Conservation (phyloP, 64 coral and sea anemone genomes). For the Exaiptasia diaphana region DNA sequence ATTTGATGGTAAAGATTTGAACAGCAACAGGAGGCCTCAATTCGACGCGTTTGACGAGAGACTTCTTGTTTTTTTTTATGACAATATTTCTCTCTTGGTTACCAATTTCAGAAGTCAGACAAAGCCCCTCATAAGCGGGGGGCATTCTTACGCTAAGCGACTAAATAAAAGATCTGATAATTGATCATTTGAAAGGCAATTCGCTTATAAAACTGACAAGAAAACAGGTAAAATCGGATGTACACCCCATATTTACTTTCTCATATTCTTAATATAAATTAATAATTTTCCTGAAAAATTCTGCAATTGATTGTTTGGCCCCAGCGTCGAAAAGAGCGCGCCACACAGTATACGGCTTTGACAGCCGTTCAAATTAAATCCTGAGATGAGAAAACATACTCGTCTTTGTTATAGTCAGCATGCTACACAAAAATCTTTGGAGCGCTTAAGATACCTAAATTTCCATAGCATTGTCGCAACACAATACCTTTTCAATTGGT, state of each 20-base stretch:
- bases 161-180: constrained; percentile 89
- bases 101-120: constrained; percentile 68
- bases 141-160: constrained; percentile 97
- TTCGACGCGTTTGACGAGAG: not conserved
- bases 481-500: constrained; percentile 84
- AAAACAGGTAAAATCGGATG: constrained; percentile 77
- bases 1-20: not conserved
- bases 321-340: too few relatives aligned
- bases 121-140: constrained; percentile 78
- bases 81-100: constrained; percentile 57
- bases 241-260: constrained; percentile 78
- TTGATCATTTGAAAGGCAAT: constrained; percentile 99
- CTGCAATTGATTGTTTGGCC: constrained; percentile 90
- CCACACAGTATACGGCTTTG: too few relatives aligned
- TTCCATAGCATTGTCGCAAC: constrained; percentile 68
- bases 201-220: constrained; percentile 80
- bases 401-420: constrained; percentile 51
- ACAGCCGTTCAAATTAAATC: constrained; percentile 56
- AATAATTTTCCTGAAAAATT: constrained; percentile 81
- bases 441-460: constrained; percentile 73
- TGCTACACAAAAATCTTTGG: constrained; percentile 62
- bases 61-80: constrained; percentile 73
- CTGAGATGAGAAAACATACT: constrained; percentile 80
- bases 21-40: constrained; percentile 5
- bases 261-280: constrained; percentile 94